Base-by-base conservation (phyloP, 1,140 invertebrate species). In the Mycetomoellerius zeteki region DNA sequence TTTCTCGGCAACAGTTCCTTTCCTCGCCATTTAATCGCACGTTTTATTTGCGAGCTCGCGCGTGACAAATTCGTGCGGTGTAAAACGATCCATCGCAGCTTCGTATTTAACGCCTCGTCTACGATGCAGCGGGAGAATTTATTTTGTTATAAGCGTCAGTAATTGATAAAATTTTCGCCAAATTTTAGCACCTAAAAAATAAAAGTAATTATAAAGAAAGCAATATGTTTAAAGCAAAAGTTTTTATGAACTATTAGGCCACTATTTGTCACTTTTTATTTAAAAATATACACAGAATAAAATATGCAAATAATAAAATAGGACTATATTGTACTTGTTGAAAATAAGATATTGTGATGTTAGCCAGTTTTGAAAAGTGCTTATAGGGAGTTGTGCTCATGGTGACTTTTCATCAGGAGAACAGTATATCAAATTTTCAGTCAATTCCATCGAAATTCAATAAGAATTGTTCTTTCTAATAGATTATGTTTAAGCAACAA, bases 1-100 rank as follows among this genome's bases (percentile, higher is more conserved):
- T 54, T 69, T 27, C 16, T 1, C 27, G 21, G 4, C 27, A 33
- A 65, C 16, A 33, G 16, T 54, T 69, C 54, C 62, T 30, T 78
- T 82, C 33, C 52, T 47, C 52, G 21, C 52, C 33, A 47, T 82
- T 82, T 71, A 72, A 82, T 27, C 50, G 21, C 47, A 21, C 50
- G 50, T 54, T 81, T 81, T n/a, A 67, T 65, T 43, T n/a, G 52
- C 72, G n/a, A 58, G 62, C 12, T 80, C 14, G 16, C 16, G 5
- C 30, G 47, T 81, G 14, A 81, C 21, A 69, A 69, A 81, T 37
- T 62, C 7, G 33, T 24, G 8, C 33, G 4, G 33, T 47, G n/a
- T 37, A 21, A 81, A 69, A 30, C 47, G 30, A 43, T 71, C 7
- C 37, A 37, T 81, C 54, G 52, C 10, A 14, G 2, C 33, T 81